Evolutionary conservation across 2,888 invertebrate species (phyloP).

Genomic region (Cerceris ruficornis): DNA sequence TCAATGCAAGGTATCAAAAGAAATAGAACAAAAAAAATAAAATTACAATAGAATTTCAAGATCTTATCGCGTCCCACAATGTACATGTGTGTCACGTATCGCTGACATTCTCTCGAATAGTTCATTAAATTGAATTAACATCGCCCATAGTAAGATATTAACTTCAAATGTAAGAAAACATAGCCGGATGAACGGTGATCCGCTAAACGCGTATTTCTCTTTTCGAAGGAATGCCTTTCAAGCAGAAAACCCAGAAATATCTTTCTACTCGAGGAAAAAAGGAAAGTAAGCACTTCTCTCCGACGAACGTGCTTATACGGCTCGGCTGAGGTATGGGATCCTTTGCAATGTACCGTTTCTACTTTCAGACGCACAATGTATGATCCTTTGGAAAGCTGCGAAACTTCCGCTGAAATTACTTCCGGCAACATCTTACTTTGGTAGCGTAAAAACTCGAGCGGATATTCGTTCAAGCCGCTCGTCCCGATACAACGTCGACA

Average conservation of each 20-base stretch:
- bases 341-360: neutral
- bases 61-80: no score
- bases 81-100: no score
- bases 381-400: neutral
- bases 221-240: neutral
- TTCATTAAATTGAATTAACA: no score
- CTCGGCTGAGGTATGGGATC: slow-evolving; percentile 3
- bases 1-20: no score
- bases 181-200: neutral
- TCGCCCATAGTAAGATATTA: no score
- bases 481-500: no score
- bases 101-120: no score
- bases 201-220: neutral
- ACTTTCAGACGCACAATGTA: slow-evolving; percentile 1
- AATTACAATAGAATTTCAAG: no score
- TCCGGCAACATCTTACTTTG: neutral
- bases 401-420: neutral
- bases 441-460: no score
- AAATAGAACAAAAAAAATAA: no score
- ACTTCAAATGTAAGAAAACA: neutral
- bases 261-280: neutral
- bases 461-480: no score
- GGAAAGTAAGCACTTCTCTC: neutral
- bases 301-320: slow-evolving; percentile 7
- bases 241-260: neutral